Evolutionary conservation across 2,113 vertebrate species (phyloP).

Genomic region (Lepus europaeus): DNA sequence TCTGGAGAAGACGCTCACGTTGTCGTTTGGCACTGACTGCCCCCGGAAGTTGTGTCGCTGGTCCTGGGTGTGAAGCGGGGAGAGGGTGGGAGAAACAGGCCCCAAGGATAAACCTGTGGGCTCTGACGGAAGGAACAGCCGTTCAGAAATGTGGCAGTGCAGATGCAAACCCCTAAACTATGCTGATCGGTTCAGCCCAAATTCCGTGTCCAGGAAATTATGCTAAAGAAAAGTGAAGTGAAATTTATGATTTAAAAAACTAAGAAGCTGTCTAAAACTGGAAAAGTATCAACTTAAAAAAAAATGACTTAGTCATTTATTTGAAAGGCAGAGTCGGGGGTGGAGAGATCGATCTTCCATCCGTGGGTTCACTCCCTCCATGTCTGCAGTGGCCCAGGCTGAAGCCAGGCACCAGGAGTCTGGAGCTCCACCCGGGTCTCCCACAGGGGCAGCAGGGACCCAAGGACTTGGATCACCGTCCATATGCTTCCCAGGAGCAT

Average conservation of each 20-base stretch:
- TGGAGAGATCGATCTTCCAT: too few relatives aligned
- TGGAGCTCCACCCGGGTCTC: too few relatives aligned
- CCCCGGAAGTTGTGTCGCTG: background rate
- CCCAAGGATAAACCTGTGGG: background rate
- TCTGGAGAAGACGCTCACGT: background rate
- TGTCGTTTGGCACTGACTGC: background rate
- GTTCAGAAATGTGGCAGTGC: background rate
- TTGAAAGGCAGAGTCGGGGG: too few relatives aligned
- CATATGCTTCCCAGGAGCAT: too few relatives aligned
- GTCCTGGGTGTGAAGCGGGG: background rate
- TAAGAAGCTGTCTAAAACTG: background rate
- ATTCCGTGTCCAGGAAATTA: background rate
- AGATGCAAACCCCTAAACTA: background rate
- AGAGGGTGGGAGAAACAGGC: background rate
- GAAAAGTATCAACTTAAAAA: background rate
- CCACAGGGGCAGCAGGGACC: too few relatives aligned
- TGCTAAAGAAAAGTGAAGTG: background rate
- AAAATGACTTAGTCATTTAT: too few relatives aligned
- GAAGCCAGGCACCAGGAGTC: too few relatives aligned
- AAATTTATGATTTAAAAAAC: background rate
- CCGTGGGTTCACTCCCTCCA: too few relatives aligned
- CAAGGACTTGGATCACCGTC: too few relatives aligned
- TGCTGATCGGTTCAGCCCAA: background rate
- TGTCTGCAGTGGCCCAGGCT: too few relatives aligned
- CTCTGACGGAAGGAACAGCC: background rate